These are phyloP conservation scores for Otolemur garnettii DNA, from an alignment of 2,113 vertebrate genomes.

Conservation along the genomic window DNA sequence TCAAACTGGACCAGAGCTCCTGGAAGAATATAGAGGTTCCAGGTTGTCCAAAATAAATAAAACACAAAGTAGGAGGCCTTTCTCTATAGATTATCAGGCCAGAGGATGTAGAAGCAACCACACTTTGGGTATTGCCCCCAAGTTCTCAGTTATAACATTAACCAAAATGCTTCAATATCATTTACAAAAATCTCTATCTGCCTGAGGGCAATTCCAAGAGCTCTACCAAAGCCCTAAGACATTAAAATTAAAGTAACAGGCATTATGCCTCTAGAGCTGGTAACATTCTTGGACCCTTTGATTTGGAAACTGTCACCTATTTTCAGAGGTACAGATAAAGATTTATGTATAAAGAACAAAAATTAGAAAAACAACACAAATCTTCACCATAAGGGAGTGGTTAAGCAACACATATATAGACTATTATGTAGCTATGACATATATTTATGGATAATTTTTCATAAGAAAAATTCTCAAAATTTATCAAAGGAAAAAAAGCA, in stretches of 20 bases:
- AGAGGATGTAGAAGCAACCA: background rate
- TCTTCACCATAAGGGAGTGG: background rate
- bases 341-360: conserved; percentile 16
- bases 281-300: conserved; percentile 5
- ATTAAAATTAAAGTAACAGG: conserved; percentile 58
- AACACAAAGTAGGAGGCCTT: background rate
- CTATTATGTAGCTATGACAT: background rate
- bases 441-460: conserved; percentile 49
- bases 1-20: background rate
- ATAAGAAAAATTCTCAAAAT: conserved; percentile 59
- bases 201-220: conserved; percentile 27
- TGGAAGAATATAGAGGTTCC: background rate
- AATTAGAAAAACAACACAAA: conserved; percentile 52
- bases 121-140: conserved; percentile 6
- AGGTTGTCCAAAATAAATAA: conserved; percentile 32
- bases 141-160: conserved; percentile 47
- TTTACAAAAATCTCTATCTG: conserved; percentile 42
- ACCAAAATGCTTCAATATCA: conserved; percentile 16
- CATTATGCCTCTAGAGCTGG: background rate
- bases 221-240: conserved; percentile 19
- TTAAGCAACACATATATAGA: conserved; percentile 5
- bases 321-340: background rate
- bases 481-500: background rate
- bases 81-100: background rate
- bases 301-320: conserved; percentile 22